Percentiles rank a stretch among this genome's conserved stretches.
Conservation (phyloP, 2,888 invertebrate genomes). For the Druceiella hillmani region DNA sequence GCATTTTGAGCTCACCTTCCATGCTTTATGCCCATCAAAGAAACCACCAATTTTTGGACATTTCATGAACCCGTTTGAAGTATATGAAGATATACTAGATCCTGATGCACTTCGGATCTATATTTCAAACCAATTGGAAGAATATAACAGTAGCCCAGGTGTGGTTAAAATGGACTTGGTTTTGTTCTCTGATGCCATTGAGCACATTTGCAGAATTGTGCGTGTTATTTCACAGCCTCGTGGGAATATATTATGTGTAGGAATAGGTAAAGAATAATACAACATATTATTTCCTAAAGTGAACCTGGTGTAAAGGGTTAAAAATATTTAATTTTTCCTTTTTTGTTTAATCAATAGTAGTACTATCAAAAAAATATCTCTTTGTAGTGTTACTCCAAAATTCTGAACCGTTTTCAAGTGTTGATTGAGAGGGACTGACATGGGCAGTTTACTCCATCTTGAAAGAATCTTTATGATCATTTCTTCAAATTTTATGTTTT, state of each 20-base stretch:
- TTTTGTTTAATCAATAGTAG: no score
- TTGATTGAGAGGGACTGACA: no score
- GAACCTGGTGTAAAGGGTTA: constrained; percentile 81
- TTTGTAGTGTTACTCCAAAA: no score
- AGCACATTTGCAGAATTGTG: constrained; percentile 77
- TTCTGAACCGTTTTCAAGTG: no score
- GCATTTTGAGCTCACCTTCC: constrained; percentile 75
- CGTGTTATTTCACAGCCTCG: constrained; percentile 79
- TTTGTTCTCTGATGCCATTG: constrained; percentile 80
- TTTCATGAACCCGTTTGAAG: constrained; percentile 70
- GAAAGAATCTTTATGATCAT: no score
- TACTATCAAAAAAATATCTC: no score
- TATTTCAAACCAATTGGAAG: constrained; percentile 58
- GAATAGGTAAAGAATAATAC: constrained; percentile 55
- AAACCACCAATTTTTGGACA: constrained; percentile 69
- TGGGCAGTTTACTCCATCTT: no score
- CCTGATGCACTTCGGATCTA: constrained; percentile 47
- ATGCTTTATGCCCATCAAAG: constrained; percentile 69
- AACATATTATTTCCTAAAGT: constrained; percentile 37
- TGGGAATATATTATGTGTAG: constrained; percentile 79
- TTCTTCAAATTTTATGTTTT: no score
- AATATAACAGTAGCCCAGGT: constrained; percentile 76
- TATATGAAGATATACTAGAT: constrained; percentile 76
- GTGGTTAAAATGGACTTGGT: constrained; percentile 77
- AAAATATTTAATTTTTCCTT: no score